Evolutionary conservation across 2,888 invertebrate genomes (phyloP), one percentile per base, ranked within the genome.

Genomic region (Eupeodes latifasciatus): DNA sequence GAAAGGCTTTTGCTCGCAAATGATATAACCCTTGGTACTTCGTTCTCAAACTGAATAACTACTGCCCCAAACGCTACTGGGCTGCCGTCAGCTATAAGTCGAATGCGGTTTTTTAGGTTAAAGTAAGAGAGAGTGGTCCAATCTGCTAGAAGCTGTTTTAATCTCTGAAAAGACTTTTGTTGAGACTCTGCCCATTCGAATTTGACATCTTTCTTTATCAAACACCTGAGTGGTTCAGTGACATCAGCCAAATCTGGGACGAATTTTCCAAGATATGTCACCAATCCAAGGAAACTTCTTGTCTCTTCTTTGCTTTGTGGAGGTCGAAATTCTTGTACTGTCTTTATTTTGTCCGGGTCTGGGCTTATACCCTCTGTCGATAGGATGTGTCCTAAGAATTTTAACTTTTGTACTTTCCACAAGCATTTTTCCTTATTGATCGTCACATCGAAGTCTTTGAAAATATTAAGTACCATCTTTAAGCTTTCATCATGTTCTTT

Each of bases 201-300:
- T 53, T 82, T 75, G 66, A 72, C 75, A 61, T 90, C 89, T 91
- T 91, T 76, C 55, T 89, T 88, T 34, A 91, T 85, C 16, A 92
- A 86, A 5, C 79, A 53, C 90, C 27, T 27, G 27, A 27, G 27
- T 27, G 27, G 27, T 27, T 27, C 27, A 1, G 27, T 27, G 27
- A 27, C 27, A 75, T 77, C 83, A 34, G 90, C 77, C n/a, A 90
- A 44, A 91, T 81, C 71, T n/a, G 87, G 74, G n/a, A 83, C 57
- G 83, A 86, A 92, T 90, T 83, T 91, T 59, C 85, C 91, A 66
- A 75, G 90, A 85, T 91, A 92, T 84, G 91, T 92, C 27, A 90
- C 89, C 55, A 92, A 55, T 1, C 91, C 92, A 5, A 91, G 80
- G 69, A 91, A 91, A 80, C 91, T 92, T 36, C 90, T 90, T 1